A percentile compares a stretch with the other conserved stretches of the same genome.
Evolutionary conservation across 2,113 vertebrate genomes (phyloP).

Genomic region (Circaetus cinerascens): DNA sequence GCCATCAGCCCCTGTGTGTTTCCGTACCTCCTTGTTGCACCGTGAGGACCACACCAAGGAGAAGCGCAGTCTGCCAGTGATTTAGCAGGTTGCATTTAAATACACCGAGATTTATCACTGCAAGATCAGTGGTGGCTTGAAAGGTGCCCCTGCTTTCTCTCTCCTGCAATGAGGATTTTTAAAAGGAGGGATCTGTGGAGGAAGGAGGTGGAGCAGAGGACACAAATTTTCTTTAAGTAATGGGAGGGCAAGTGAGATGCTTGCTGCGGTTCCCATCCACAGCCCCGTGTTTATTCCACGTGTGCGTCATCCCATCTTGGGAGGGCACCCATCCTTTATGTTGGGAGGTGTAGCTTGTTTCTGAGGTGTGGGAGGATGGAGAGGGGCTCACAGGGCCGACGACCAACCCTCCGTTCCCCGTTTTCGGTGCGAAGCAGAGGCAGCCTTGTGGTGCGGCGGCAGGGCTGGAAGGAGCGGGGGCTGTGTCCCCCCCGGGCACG

Average conservation of each 20-base stretch:
- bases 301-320: accelerated
- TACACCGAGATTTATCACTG: neutral
- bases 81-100: neutral
- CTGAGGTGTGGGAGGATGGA: neutral
- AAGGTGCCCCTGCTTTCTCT: neutral
- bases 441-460: neutral
- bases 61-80: accelerated
- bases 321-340: neutral
- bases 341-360: neutral
- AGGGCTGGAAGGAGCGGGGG: no score
- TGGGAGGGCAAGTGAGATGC: neutral
- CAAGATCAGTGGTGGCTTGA: neutral
- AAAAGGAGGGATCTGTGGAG: neutral
- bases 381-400: neutral
- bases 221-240: neutral
- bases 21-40: accelerated
- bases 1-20: accelerated
- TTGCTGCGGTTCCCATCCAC: neutral
- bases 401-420: neutral
- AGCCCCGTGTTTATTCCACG: accelerated
- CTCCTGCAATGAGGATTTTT: neutral
- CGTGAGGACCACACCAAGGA: neutral
- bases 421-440: neutral
- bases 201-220: neutral
- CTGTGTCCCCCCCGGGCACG: accelerated